Evolutionary conservation across 2,888 invertebrate genomes (phyloP).

Genomic region (Rutpela maculata): DNA sequence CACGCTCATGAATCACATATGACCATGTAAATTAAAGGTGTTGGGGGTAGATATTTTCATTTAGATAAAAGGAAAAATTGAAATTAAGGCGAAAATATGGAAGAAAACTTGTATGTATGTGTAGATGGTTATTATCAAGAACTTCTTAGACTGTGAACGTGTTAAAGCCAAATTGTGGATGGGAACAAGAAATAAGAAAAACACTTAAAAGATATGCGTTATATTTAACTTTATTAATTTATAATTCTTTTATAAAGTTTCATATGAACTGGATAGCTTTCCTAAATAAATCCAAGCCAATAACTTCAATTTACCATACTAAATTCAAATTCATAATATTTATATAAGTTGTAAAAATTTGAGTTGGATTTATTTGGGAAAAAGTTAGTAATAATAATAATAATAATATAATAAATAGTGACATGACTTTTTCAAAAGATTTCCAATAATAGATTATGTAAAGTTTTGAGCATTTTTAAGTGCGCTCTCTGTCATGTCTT

Average conservation of each 20-base stretch:
- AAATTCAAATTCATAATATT: slow-evolving; percentile 60
- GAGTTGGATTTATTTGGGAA: slow-evolving; percentile 70
- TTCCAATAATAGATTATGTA: slow-evolving; percentile 67
- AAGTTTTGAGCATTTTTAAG: slow-evolving; percentile 67
- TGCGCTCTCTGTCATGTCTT: slow-evolving; percentile 65
- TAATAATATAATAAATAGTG: slow-evolving; percentile 66
- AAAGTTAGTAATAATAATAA: slow-evolving; percentile 66
- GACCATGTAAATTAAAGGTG: too few species aligned
- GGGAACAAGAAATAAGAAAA: slow-evolving; percentile 34
- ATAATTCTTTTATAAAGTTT: slow-evolving; percentile 75
- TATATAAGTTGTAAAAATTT: slow-evolving; percentile 62
- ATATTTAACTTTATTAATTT: slow-evolving; percentile 75
- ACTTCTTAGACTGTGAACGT: too few species aligned
- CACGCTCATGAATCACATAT: too few species aligned
- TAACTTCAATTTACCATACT: slow-evolving; percentile 57
- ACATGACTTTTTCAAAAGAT: slow-evolving; percentile 67
- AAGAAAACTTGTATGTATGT: too few species aligned
- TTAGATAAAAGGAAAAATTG: too few species aligned
- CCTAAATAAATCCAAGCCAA: slow-evolving; percentile 71
- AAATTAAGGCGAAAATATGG: too few species aligned
- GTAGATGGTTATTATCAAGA: too few species aligned
- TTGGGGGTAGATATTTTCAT: too few species aligned
- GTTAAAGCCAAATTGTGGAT: too few species aligned
- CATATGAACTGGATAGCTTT: slow-evolving; percentile 73
- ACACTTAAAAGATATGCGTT: slow-evolving; percentile 66